A percentile compares a stretch with the other conserved stretches of the same genome.
phyloP scores from a whole-genome alignment of 2,797 vertebrate species.

The Nasua narica region DNA sequence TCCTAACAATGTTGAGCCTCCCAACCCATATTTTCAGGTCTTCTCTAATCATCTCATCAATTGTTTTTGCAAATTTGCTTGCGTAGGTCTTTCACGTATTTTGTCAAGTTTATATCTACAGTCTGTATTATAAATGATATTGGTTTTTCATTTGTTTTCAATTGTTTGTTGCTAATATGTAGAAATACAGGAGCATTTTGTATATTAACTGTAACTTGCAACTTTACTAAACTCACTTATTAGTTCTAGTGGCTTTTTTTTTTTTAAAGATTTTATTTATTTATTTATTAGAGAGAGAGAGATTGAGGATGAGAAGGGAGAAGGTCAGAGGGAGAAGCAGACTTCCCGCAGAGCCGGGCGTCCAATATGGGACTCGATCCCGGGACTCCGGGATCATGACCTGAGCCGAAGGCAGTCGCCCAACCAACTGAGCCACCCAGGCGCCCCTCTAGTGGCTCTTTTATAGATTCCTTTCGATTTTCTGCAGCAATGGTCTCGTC shows the following conservation, averaged over 20 bases:
- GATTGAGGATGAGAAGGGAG: too few species aligned
- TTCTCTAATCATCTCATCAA: neutral
- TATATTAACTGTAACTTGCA: neutral
- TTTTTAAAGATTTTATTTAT: too few species aligned
- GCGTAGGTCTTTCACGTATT: neutral
- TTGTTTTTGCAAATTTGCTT: neutral
- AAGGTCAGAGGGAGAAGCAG: too few species aligned
- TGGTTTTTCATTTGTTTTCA: neutral
- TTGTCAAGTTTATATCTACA: neutral
- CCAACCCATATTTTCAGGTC: neutral
- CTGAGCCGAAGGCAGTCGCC: too few species aligned
- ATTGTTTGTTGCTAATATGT: neutral
- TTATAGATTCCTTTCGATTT: neutral
- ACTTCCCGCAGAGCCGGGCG: too few species aligned
- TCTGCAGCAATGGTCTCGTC: neutral
- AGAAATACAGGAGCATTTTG: neutral
- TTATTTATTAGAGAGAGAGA: too few species aligned
- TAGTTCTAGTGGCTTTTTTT: neutral
- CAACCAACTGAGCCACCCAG: too few species aligned
- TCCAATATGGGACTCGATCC: too few species aligned
- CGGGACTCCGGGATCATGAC: too few species aligned
- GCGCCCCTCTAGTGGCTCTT: neutral
- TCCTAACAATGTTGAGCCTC: neutral
- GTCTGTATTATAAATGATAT: neutral
- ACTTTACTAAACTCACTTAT: neutral